phyloP scores from a whole-genome alignment of 2,888 invertebrate genomes.

The Capitulum mitella region DNA sequence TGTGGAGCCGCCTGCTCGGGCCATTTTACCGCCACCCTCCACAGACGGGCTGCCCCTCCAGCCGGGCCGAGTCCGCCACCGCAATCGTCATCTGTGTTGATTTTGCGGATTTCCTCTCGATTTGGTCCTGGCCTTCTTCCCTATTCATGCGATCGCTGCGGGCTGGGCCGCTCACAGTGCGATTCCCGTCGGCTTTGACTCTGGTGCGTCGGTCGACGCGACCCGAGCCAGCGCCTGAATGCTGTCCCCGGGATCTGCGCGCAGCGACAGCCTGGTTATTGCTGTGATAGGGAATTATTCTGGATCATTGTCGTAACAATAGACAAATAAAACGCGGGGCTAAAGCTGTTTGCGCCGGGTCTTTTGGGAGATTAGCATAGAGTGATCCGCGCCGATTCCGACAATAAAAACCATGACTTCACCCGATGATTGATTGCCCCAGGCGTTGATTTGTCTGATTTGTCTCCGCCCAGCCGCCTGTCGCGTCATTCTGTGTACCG shows the following conservation, averaged over 20 bases:
- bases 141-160: neutral
- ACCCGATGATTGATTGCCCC: neutral
- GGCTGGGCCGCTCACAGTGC: neutral
- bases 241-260: neutral
- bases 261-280: neutral
- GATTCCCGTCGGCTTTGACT: neutral
- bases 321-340: slow-evolving; percentile 1
- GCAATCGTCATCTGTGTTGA: slow-evolving; percentile 19
- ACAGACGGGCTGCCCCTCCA: no score
- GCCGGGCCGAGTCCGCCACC: neutral
- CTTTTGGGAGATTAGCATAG: neutral
- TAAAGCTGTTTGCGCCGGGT: neutral
- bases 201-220: neutral
- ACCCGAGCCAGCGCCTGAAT: neutral
- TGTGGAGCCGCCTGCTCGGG: no score
- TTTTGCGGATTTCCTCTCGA: slow-evolving; percentile 14
- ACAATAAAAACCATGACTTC: neutral
- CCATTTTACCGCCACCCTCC: no score
- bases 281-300: slow-evolving; percentile 19
- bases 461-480: neutral
- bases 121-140: neutral
- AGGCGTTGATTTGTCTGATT: neutral
- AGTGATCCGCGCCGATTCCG: neutral
- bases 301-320: slow-evolving; percentile 20
- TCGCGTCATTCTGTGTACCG: neutral